phyloP scores from a whole-genome alignment of 2,113 vertebrate species.

The Brevimyrus niger region DNA sequence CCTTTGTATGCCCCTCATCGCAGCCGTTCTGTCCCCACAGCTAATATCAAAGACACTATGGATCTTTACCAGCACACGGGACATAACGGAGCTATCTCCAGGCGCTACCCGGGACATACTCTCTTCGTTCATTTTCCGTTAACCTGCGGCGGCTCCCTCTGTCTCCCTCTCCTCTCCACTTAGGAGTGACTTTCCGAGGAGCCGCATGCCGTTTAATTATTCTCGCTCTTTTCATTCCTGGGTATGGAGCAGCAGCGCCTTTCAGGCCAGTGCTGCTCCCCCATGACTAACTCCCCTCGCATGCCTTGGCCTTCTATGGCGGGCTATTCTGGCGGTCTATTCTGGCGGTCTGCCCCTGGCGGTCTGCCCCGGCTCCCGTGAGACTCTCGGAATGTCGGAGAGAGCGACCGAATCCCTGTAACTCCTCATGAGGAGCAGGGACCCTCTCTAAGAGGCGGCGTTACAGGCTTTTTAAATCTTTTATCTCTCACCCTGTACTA shows the following conservation, averaged over 20 bases:
- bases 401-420: slow-evolving; percentile 23
- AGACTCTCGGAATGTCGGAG: slow-evolving; percentile 38
- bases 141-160: not conserved
- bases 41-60: not conserved
- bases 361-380: slow-evolving; percentile 27
- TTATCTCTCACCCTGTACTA: not conserved
- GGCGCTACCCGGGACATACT: not conserved
- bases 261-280: slow-evolving; percentile 36
- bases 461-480: not conserved
- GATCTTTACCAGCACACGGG: not conserved
- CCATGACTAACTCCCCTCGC: slow-evolving; percentile 20
- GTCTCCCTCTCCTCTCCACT: not conserved
- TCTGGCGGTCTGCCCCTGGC: no score
- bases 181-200: not conserved
- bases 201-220: not conserved
- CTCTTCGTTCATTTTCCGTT: not conserved
- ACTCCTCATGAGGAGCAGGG: not conserved
- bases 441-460: not conserved
- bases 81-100: not conserved
- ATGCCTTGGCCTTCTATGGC: not conserved
- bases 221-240: no score
- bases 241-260: slow-evolving; percentile 45
- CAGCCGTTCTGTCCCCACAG: not conserved
- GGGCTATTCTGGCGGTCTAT: not conserved
- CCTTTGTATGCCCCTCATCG: not conserved